Base-by-base conservation (phyloP, 2,888 invertebrate genomes). In the Cyrtodaria siliqua region DNA sequence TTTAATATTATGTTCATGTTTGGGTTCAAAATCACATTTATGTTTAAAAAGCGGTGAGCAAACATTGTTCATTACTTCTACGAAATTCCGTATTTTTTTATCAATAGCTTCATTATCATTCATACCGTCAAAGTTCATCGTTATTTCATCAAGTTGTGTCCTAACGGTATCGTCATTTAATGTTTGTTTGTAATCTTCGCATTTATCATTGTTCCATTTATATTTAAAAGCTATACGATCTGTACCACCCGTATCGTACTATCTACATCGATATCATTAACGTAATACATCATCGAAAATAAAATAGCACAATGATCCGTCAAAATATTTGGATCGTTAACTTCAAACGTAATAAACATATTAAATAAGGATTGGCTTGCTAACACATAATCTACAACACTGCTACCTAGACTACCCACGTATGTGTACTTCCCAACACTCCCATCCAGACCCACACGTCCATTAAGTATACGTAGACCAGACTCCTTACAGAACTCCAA, bases 251-350 rank as follows among this genome's bases (percentile, higher is more conserved):
- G 33, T 33, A 33, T 33, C 6, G n/a, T n/a, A n/a, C n/a, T n/a
- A n/a, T n/a, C n/a, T n/a, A 33, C 12, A 33, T 33, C 33, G 12
- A 8, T 33, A 33, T 33, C 33, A 8, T 4, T 33, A 12, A 33
- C 33, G 33, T 33, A 4, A 33, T 33, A 33, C 4, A 8, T 33
- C 33, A 63, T 38, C 33, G 14, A 24, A 23, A 38, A 63, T 16
- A 12, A 8, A 33, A 33, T 33, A 23, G 16, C 52, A 33, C 63
- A 63, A 26, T 53, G 63, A 26, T 63, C 52, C 2, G 52, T 38
- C 26, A 63, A 52, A 9, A 63, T 63, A 52, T 63, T 63, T 38
- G 63, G 63, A 12, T 53, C 52, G 3, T 26, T 8, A 2, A 63
- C 38, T 9, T 9, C 2, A 38, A 63, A 63, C 26, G 8, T 38